Percentiles rank a stretch among this genome's conserved stretches.
These are phyloP conservation scores for Petrophora chlorosata DNA, from an alignment of 2,888 invertebrate genomes.

Conservation along the genomic window DNA sequence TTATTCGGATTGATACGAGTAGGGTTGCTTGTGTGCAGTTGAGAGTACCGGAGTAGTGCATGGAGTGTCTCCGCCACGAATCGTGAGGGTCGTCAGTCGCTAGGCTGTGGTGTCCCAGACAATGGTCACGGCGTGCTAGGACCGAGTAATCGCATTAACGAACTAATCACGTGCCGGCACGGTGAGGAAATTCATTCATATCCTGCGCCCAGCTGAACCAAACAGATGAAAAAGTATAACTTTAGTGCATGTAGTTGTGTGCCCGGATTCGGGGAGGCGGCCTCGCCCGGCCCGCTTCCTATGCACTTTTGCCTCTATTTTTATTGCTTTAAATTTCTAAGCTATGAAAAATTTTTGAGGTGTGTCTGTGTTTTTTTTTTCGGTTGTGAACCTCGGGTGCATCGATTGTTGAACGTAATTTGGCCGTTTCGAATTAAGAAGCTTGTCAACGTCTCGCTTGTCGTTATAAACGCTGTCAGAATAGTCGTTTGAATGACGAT, in stretches of 20 bases:
- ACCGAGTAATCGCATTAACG: conserved; percentile 85
- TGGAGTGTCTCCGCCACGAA: background rate
- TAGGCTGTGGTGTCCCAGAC: conserved; percentile 32
- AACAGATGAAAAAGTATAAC: conserved; percentile 63
- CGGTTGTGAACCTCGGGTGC: background rate
- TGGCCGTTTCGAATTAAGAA: background rate
- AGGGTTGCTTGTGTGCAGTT: no score
- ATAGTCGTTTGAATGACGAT: no score
- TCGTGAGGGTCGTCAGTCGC: background rate
- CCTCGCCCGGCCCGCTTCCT: conserved; percentile 13
- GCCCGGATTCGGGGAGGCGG: background rate
- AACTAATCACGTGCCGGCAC: conserved; percentile 86
- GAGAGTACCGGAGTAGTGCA: no score
- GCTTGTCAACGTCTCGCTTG: background rate
- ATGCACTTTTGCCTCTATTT: conserved; percentile 29
- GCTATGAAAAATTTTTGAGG: background rate
- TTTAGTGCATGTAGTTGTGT: conserved; percentile 10
- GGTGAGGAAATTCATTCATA: conserved; percentile 88
- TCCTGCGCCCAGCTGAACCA: conserved; percentile 75
- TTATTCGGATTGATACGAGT: conserved; percentile 34
- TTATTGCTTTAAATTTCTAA: conserved; percentile 35
- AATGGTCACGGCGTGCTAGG: conserved; percentile 49
- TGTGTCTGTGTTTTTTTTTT: background rate
- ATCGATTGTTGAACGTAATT: no score
- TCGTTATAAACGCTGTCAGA: no score